phyloP scores from a whole-genome alignment of 2,113 vertebrate genomes.

The Hypomesus transpacificus region DNA sequence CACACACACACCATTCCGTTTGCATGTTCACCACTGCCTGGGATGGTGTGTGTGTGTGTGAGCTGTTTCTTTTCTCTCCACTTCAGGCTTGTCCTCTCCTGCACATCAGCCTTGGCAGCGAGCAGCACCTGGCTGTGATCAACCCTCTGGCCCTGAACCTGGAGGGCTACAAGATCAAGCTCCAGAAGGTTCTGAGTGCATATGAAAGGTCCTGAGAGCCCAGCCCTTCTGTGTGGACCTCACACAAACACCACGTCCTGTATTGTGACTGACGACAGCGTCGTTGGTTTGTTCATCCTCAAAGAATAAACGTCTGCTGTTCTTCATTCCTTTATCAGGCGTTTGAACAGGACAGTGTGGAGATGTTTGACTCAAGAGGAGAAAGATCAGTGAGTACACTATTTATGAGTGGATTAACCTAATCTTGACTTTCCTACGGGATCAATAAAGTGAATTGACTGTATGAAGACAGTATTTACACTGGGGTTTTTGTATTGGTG shows the following conservation, averaged over 20 bases:
- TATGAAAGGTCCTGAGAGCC: constrained; percentile 67
- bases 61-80: constrained; percentile 11
- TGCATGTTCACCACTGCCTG: neutral
- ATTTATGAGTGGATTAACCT: neutral
- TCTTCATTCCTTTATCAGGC: constrained; percentile 47
- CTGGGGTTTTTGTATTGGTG: neutral
- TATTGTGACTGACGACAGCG: neutral
- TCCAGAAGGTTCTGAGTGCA: constrained; percentile 68
- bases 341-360: constrained; percentile 74
- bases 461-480: neutral
- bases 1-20: neutral
- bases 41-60: neutral
- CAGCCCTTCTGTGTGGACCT: constrained; percentile 38
- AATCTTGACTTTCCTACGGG: neutral
- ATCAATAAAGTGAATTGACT: neutral
- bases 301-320: neutral
- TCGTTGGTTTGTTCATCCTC: neutral
- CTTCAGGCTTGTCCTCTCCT: constrained; percentile 67
- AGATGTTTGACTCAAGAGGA: constrained; percentile 73
- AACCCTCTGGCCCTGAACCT: constrained; percentile 77
- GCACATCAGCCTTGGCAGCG: constrained; percentile 53
- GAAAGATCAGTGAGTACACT: constrained; percentile 73
- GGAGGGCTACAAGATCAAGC: constrained; percentile 69
- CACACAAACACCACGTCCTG: no score
- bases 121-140: constrained; percentile 61